Evolutionary conservation across 2,888 invertebrate genomes (phyloP).

Genomic region (Platycheirus albimanus): DNA sequence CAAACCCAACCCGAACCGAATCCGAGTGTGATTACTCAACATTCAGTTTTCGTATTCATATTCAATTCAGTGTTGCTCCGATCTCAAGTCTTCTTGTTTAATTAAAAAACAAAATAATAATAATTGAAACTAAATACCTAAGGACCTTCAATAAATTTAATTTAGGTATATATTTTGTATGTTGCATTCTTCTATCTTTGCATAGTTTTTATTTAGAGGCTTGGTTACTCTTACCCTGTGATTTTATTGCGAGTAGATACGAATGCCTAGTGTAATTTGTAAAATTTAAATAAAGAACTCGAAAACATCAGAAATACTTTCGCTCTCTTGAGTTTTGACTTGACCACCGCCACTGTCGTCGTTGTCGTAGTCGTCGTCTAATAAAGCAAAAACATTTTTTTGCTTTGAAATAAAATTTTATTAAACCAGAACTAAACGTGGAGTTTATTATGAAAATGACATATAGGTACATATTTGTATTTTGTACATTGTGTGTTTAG

Average conservation of each 20-base stretch:
- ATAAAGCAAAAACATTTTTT: constrained; percentile 39
- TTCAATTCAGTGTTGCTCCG: constrained; percentile 66
- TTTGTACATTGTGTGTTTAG: too few relatives aligned
- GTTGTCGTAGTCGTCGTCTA: background rate
- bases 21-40: constrained; percentile 71
- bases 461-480: constrained; percentile 31
- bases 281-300: constrained; percentile 13
- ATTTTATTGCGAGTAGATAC: too few relatives aligned
- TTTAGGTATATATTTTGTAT: too few relatives aligned
- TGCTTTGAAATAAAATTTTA: constrained; percentile 43
- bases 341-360: constrained; percentile 25
- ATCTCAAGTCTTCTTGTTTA: constrained; percentile 72
- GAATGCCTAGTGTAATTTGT: too few relatives aligned
- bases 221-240: constrained; percentile 1
- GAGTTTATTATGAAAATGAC: constrained; percentile 54
- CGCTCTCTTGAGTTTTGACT: constrained; percentile 24
- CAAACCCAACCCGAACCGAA: too few relatives aligned
- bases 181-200: too few relatives aligned
- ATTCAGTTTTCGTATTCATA: too few relatives aligned
- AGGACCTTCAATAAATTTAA: constrained; percentile 8
- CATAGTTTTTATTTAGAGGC: too few relatives aligned
- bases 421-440: constrained; percentile 57
- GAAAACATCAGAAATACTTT: background rate
- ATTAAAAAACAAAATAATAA: constrained; percentile 47
- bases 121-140: background rate